A percentile compares a stretch with the other conserved stretches of the same genome.
phyloP scores from a whole-genome alignment of 2,797 vertebrate species.

The Cirrhinus molitorella region DNA sequence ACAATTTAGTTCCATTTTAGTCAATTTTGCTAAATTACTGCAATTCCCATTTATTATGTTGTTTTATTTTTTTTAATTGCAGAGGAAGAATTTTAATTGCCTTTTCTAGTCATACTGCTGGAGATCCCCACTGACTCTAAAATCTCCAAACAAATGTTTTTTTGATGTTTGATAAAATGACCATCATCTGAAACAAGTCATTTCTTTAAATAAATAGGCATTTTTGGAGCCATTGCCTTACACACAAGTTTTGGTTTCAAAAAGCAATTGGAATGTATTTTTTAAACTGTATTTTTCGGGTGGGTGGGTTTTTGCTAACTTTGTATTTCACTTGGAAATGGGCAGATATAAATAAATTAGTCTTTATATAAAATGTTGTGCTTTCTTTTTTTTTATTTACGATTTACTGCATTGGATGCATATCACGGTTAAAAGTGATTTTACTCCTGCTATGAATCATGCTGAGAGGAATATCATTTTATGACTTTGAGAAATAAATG shows the following conservation, averaged over 20 bases:
- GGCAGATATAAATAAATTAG: constrained; percentile 76
- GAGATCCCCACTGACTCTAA: constrained; percentile 13
- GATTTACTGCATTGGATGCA: not conserved
- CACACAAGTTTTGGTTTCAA: constrained; percentile 66
- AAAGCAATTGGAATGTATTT: constrained; percentile 74
- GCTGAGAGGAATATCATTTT: not conserved
- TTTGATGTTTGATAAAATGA: constrained; percentile 67
- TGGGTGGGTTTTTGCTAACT: constrained; percentile 68
- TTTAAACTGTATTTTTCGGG: constrained; percentile 66
- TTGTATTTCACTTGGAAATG: constrained; percentile 70
- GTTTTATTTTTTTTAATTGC: constrained; percentile 25
- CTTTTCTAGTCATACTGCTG: constrained; percentile 26
- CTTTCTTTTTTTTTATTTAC: constrained; percentile 63
- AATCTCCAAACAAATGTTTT: constrained; percentile 61
- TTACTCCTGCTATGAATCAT: not conserved
- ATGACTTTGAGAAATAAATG: not conserved
- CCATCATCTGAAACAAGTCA: constrained; percentile 52
- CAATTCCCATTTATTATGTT: constrained; percentile 1
- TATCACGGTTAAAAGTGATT: not conserved
- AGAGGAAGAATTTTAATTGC: constrained; percentile 28
- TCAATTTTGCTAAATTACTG: not conserved
- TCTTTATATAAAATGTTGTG: constrained; percentile 79
- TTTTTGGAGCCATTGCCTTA: constrained; percentile 71
- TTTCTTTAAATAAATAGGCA: constrained; percentile 67
- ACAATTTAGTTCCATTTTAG: constrained; percentile 24